phyloP scores from a whole-genome alignment of 1,140 invertebrate species.

The Cyclargus thomasi region DNA sequence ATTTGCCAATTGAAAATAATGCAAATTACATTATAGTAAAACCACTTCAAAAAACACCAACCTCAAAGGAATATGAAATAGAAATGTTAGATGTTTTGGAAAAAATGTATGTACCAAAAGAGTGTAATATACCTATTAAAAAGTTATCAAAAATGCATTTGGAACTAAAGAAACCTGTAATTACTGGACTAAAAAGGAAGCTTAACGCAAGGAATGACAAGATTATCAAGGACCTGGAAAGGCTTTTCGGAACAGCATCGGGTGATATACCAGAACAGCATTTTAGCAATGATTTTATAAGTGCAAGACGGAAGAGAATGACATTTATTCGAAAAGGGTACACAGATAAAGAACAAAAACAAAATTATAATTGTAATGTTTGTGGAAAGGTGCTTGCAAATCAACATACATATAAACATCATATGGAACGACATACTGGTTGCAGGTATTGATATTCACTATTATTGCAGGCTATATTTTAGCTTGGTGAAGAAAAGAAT shows the following conservation, averaged over 20 bases:
- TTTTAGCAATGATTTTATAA: not conserved
- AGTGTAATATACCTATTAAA: not conserved
- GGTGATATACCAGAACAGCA: not conserved
- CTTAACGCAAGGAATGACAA: not conserved
- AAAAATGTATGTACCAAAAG: not conserved
- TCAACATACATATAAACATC: slow-evolving; percentile 45
- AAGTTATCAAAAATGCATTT: not conserved
- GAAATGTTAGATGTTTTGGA: not conserved
- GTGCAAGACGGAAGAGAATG: not conserved
- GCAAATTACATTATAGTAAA: not conserved
- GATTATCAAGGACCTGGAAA: slow-evolving; percentile 28
- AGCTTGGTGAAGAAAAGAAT: too few species aligned
- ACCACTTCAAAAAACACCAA: not conserved
- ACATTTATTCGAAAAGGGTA: not conserved
- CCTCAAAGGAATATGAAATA: not conserved
- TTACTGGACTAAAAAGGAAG: not conserved
- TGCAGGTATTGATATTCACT: slow-evolving; percentile 31
- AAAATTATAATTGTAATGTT: slow-evolving; percentile 38
- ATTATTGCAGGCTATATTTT: not conserved
- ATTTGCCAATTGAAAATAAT: not conserved
- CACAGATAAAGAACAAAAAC: not conserved
- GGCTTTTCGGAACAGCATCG: slow-evolving; percentile 21
- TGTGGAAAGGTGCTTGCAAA: slow-evolving; percentile 52
- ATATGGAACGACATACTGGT: slow-evolving; percentile 57
- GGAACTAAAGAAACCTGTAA: not conserved